Base-by-base conservation (phyloP, 2,888 invertebrate species). In the Ichneumon xanthorius region DNA sequence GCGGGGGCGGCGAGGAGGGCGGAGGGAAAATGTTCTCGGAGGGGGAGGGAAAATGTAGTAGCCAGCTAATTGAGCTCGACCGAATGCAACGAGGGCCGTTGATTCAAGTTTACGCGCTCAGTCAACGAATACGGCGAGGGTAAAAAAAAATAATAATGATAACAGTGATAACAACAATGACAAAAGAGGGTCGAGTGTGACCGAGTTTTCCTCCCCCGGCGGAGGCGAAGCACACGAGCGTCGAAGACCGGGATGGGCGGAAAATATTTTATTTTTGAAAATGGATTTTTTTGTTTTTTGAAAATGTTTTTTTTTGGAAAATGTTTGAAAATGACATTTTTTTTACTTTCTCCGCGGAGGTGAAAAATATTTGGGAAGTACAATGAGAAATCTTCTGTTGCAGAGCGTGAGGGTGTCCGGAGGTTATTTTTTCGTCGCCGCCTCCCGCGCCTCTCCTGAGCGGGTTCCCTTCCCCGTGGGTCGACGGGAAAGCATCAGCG, bases 101-200 rank as follows among this genome's bases (percentile, higher is more conserved):
- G 72, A 80, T 68, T 68, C 68, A 48, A 55, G 55, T 78, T 80
- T 80, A 65, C 71, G 61, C 79, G 45, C 61, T 33, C 61, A 73
- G n/a, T 80, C 72, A 53, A 71, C 50, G 61, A 78, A 71, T 79
- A 71, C 48, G 30, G 48, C 37, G 55, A 30, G 61, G 37, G 37
- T 37, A 37, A 37, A 1, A 37, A 37, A 1, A 45, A 45, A 14
- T 11, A 11, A 45, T 45, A 14, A 45, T 14, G 14, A 45, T 3
- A 11, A 14, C 0, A 14, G 3, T 45, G 45, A 45, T 45, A 45
- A 14, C 2, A 45, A 45, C 14, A 45, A 45, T 14, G 45, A 45
- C 40, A 40, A 14, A 61, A 33, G 61, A 61, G 61, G 61, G 61
- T 33, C 70, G 63, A 79, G 71, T 71, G 71, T 79, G 79, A 79